Evolutionary conservation across 2,113 vertebrate genomes (phyloP), one percentile per base, ranked within the genome.

Genomic region (Cheirogaleus medius): DNA sequence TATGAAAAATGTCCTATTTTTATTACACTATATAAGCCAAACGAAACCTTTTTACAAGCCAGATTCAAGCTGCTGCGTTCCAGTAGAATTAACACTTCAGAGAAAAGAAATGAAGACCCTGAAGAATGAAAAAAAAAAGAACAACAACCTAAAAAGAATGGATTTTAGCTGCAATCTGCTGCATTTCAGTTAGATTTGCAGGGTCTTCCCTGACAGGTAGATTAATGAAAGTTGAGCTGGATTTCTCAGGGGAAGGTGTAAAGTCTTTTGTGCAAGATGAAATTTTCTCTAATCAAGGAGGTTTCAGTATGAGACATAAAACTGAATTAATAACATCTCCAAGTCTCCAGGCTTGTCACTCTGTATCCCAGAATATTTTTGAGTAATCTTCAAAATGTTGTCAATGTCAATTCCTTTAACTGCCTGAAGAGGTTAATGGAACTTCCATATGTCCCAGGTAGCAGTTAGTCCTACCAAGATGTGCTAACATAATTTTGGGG

Each of bases 381-480:
- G 27, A 73, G 12, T 69, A 63, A 60, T 47, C 68, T 64, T 73
- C 52, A 64, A 71, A 71, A 88, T 8, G n/a, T 44, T 68, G 29
- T 68, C 21, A 91, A 23, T 23, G 56, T 39, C 37, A 44, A 11
- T 60, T 89, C 42, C 21, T 73, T 74, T 32, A 15, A 20, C 25
- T 58, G 14, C 8, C 47, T 54, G 44, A 66, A 85, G 49, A 54
- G 8, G 9, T 84, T 84, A 83, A 27, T 5, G 20, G 66, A 49
- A 37, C 23, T 39, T 14, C n/a, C 3, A 0, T 18, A 4, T 3
- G 1, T 54, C 42, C 0, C 1, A 0, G 20, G 13, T 11, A 68
- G 49, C 20, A 49, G 3, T 34, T 42, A 27, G 47, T 29, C 47
- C 10, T 0, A 1, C 15, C 18, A 12, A 54, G 8, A 3, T 3